phyloP scores from a whole-genome alignment of 1,140 invertebrate species.

The Anadara kagoshimensis region DNA sequence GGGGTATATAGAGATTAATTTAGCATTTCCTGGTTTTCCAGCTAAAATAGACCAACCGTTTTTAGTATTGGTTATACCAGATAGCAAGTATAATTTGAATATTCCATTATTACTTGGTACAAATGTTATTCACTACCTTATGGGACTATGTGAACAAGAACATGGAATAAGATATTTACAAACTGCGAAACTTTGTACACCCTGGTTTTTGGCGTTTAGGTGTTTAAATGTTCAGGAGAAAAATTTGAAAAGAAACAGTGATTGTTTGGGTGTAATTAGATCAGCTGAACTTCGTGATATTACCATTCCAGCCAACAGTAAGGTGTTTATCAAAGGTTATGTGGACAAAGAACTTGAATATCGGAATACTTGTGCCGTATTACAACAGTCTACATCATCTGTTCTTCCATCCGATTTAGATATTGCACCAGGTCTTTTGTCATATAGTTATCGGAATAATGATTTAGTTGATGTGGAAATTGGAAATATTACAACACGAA shows the following conservation, averaged over 20 bases:
- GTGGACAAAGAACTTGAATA: slow-evolving; percentile 26
- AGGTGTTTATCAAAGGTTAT: slow-evolving; percentile 18
- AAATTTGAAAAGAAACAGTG: slow-evolving; percentile 1
- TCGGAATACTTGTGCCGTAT: slow-evolving; percentile 9
- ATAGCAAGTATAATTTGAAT: slow-evolving; percentile 13
- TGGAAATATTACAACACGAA: slow-evolving; percentile 26
- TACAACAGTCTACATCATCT: slow-evolving; percentile 13
- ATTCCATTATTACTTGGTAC: slow-evolving; percentile 17
- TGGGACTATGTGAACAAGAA: too few species aligned
- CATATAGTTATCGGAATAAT: slow-evolving; percentile 10
- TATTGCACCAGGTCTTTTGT: slow-evolving; percentile 11
- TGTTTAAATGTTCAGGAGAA: slow-evolving; percentile 11
- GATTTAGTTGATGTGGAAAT: slow-evolving; percentile 5
- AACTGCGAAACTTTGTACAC: neutral
- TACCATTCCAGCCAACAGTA: slow-evolving; percentile 20
- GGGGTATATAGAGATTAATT: slow-evolving; percentile 8
- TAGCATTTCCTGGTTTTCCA: neutral
- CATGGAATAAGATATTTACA: too few species aligned
- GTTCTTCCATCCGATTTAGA: neutral
- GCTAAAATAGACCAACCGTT: neutral
- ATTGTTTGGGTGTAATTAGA: slow-evolving; percentile 13
- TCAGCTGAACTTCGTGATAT: slow-evolving; percentile 1
- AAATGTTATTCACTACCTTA: neutral
- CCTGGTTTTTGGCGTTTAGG: slow-evolving; percentile 19
- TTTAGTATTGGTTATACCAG: slow-evolving; percentile 12